A percentile compares a stretch with the other conserved stretches of the same genome.
These are phyloP conservation scores for Podabrus alpinus DNA, from an alignment of 2,888 invertebrate genomes.

Conservation along the genomic window DNA sequence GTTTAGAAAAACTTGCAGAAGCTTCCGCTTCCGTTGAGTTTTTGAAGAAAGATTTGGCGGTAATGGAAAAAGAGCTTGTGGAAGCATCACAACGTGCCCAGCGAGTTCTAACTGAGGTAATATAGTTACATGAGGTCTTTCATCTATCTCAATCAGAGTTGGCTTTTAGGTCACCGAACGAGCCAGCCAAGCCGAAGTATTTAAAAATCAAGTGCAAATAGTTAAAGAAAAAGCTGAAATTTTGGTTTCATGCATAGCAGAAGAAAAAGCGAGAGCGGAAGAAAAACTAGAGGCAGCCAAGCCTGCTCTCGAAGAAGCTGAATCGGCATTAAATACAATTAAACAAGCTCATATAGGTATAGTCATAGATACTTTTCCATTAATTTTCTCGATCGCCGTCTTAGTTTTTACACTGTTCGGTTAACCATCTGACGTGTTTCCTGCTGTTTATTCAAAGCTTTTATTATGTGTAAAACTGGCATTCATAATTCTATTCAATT, in stretches of 20 bases:
- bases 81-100: conserved; percentile 92
- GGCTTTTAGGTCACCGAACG: conserved; percentile 74
- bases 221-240: conserved; percentile 95
- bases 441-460: no score
- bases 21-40: conserved; percentile 93
- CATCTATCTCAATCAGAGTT: neutral
- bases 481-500: no score
- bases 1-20: conserved; percentile 91
- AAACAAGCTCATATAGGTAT: conserved; percentile 90
- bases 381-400: no score
- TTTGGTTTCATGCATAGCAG: conserved; percentile 82
- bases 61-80: conserved; percentile 93
- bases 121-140: neutral
- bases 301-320: conserved; percentile 94
- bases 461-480: no score
- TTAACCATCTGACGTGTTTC: no score
- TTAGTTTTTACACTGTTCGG: no score
- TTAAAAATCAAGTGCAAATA: conserved; percentile 93
- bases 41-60: conserved; percentile 86
- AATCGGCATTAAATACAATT: conserved; percentile 92
- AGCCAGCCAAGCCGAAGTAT: conserved; percentile 93
- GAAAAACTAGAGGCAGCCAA: conserved; percentile 93
- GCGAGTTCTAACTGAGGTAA: conserved; percentile 74
- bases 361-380: neutral
- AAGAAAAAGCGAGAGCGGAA: conserved; percentile 90